Base-by-base conservation (phyloP, 2,113 vertebrate genomes). In the Falco punctatus region DNA sequence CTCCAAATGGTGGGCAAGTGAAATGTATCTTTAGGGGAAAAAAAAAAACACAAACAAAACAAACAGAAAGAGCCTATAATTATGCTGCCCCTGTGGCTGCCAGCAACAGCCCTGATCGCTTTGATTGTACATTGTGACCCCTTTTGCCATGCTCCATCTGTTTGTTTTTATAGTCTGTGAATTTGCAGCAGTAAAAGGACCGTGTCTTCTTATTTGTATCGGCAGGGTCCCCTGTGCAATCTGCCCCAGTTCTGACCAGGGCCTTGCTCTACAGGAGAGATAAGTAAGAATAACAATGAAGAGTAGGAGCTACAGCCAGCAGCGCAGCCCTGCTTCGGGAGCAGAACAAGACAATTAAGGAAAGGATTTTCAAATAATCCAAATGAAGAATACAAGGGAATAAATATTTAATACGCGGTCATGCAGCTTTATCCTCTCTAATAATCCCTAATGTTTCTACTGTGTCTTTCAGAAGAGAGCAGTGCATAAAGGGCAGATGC, bases 101-200 rank as follows among this genome's bases (percentile, higher is more conserved):
- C 71, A 89, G 78, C 65, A 84, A 52, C 59, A 91, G 57, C 55
- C 61, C 74, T 48, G 59, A 91, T 94, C 7, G 1, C 71, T 94
- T 81, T 77, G 92, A 91, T 46, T 89, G 86, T 72, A 79, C 73
- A 30, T 15, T 22, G 73, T 96, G 91, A 95, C 94, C 87, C 75
- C 32, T 90, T 95, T 95, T 82, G 46, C 94, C 51, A 48, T 16
- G 74, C 74, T 91, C 87, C 84, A 92, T 95, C 91, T 96, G 84
- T 88, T 94, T 95, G 71, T 70, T 87, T 92, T 95, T 83, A 80
- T 21, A 52, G 58, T 46, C 78, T 80, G 33, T 58, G 81, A 66
- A 80, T 82, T 80, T 87, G 51, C 71, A 65, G 84, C 40, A 77
- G 84, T 51, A 85, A 94, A 94, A 95, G 23, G 74, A 70, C 44